phyloP scores from a whole-genome alignment of 2,113 vertebrate genomes.

The Tetrao urogallus region DNA sequence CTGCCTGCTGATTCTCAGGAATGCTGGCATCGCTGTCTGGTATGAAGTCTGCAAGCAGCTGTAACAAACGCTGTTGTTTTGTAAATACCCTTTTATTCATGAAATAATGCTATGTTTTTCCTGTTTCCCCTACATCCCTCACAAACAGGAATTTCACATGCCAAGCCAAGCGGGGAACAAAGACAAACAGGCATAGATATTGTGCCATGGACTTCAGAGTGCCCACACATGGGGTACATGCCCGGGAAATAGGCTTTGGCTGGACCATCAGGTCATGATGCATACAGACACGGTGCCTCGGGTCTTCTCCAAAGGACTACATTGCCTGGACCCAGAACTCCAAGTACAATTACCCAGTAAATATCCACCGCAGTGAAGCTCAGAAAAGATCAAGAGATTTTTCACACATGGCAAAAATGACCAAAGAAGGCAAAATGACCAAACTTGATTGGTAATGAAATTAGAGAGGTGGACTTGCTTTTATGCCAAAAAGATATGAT shows the following conservation, averaged over 20 bases:
- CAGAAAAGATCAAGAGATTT: neutral
- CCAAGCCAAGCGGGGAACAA: conserved; percentile 1
- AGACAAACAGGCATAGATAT: neutral
- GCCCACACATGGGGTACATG: neutral
- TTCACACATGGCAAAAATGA: neutral
- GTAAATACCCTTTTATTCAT: conserved; percentile 56
- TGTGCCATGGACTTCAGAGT: neutral
- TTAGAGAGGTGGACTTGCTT: neutral
- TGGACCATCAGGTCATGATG: fast-evolving
- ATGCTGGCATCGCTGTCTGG: conserved; percentile 9
- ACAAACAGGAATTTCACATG: neutral
- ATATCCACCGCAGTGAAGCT: neutral
- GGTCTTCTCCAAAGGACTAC: neutral
- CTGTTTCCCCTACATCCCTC: neutral
- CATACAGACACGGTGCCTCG: neutral
- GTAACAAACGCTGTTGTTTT: conserved; percentile 52
- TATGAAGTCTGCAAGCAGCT: conserved; percentile 30
- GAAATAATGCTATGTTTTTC: neutral
- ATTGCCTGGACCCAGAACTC: neutral
- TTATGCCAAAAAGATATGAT: conserved; percentile 1
- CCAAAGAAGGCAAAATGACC: neutral
- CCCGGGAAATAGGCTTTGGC: neutral
- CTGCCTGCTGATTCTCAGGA: conserved; percentile 42
- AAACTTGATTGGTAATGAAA: neutral
- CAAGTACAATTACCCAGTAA: neutral